Conservation (phyloP, 2,888 invertebrate genomes). For the Cryptus armator region DNA sequence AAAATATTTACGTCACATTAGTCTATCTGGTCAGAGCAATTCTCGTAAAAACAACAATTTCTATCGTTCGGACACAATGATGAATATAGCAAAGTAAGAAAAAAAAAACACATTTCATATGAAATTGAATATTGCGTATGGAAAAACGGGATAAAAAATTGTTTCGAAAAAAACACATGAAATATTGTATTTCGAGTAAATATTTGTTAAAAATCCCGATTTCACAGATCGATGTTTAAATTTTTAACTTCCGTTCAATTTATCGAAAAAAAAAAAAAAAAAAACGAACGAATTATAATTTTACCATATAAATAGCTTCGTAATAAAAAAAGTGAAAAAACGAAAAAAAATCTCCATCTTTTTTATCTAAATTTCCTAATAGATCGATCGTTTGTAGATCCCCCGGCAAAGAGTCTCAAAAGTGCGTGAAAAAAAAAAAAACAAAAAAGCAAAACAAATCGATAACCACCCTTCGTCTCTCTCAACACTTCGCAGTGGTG, state of each 20-base stretch:
- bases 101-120: background rate
- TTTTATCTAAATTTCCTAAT: background rate
- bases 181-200: background rate
- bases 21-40: background rate
- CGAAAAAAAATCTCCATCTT: background rate
- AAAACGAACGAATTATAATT: background rate
- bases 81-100: background rate
- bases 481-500: slow-evolving; percentile 27
- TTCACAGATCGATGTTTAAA: too few species aligned
- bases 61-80: background rate
- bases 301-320: background rate
- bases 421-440: background rate
- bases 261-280: slow-evolving; percentile 1
- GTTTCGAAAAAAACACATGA: too few species aligned
- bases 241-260: background rate
- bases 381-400: background rate
- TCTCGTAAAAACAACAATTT: background rate
- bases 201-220: too few species aligned
- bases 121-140: too few species aligned
- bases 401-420: background rate
- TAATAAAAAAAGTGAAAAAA: background rate
- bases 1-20: slow-evolving; percentile 3
- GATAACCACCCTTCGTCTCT: slow-evolving; percentile 8
- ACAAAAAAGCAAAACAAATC: slow-evolving; percentile 3
- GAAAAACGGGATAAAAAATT: too few species aligned